These are phyloP conservation scores for Deroplatys truncata DNA, from an alignment of 2,888 invertebrate genomes.

Conservation along the genomic window DNA sequence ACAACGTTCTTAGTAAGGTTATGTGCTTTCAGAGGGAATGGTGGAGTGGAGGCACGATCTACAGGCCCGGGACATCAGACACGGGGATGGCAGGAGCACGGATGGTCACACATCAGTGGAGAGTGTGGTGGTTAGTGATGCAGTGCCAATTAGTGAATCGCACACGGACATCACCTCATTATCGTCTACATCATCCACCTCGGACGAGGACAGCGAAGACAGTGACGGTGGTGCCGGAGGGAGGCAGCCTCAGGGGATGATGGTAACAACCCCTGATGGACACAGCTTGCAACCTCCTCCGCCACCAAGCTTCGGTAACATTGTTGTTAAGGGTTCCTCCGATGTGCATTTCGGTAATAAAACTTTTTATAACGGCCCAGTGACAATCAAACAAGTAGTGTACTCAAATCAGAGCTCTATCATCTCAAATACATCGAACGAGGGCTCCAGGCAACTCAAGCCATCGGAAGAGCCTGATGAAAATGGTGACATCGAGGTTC, in stretches of 20 bases:
- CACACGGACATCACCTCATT: not conserved
- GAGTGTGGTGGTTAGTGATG: not conserved
- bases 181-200: not conserved
- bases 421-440: not conserved
- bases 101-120: not conserved
- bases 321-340: conserved; percentile 62
- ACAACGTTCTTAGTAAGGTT: not conserved
- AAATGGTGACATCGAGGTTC: not conserved
- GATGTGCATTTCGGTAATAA: conserved; percentile 74
- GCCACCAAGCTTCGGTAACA: conserved; percentile 50
- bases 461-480: not conserved
- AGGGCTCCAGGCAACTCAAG: not conserved
- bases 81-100: not conserved
- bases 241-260: not conserved
- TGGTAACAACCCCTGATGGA: not conserved
- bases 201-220: not conserved
- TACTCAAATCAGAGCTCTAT: conserved; percentile 40
- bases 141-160: not conserved
- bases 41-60: not conserved
- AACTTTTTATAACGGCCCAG: conserved; percentile 72
- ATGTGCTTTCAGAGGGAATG: not conserved
- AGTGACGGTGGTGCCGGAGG: not conserved
- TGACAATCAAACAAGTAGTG: conserved; percentile 70
- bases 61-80: not conserved
- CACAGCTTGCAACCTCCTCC: not conserved